Evolutionary conservation across 2,888 invertebrate genomes (phyloP).

Genomic region (Leucophenga maculata): DNA sequence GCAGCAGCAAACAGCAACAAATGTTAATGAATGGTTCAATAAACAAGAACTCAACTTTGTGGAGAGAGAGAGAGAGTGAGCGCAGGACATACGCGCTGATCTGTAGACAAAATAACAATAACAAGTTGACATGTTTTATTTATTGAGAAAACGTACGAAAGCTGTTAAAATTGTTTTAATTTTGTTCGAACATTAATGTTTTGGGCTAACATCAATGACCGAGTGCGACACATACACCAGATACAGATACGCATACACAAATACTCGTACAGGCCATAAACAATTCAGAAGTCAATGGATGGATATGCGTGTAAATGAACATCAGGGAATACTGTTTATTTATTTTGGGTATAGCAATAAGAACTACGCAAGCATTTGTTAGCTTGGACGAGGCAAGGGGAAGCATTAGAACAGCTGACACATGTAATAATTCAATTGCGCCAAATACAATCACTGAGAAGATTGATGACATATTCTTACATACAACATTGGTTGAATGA

Average conservation of each 20-base stretch:
- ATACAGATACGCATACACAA: conserved; percentile 35
- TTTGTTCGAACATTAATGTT: conserved; percentile 44
- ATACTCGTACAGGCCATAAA: conserved; percentile 35
- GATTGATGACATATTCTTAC: conserved; percentile 53
- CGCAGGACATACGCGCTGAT: conserved; percentile 27
- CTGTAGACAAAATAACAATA: conserved; percentile 44
- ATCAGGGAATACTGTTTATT: conserved; percentile 16
- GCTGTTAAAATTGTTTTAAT: conserved; percentile 68
- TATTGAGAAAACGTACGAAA: conserved; percentile 58
- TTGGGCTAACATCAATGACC: not conserved
- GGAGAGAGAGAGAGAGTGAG: conserved; percentile 35
- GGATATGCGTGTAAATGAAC: conserved; percentile 60
- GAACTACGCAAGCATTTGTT: not conserved
- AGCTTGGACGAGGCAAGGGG: not conserved
- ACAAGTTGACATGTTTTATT: conserved; percentile 67
- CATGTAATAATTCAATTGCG: conserved; percentile 62
- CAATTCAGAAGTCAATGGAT: conserved; percentile 20
- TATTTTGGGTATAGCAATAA: not conserved
- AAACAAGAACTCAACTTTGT: conserved; percentile 43
- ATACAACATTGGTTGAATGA: conserved; percentile 45
- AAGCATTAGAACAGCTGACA: conserved; percentile 40
- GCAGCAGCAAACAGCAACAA: conserved; percentile 49
- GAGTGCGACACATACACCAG: not conserved
- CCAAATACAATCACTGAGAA: conserved; percentile 38
- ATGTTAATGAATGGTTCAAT: conserved; percentile 62